Evolutionary conservation across 1,140 invertebrate genomes (phyloP).

Genomic region (Temnothorax nylanderi): DNA sequence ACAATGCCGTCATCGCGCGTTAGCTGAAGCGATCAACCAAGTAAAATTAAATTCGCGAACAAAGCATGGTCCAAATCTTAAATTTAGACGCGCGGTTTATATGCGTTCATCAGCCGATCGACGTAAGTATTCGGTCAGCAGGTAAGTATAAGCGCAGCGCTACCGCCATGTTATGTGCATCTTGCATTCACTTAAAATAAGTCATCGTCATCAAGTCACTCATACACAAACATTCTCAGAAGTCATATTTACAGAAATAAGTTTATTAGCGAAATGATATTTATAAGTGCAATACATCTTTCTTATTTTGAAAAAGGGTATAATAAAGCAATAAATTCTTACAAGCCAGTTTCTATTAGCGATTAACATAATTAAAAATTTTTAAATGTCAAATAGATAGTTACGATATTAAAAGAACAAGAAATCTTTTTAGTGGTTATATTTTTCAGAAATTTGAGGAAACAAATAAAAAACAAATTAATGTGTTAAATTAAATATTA

Average conservation of each 20-base stretch:
- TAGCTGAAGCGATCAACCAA: not conserved
- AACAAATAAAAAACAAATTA: not conserved
- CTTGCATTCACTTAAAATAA: not conserved
- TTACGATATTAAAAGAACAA: not conserved
- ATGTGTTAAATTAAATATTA: not conserved
- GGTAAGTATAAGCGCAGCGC: not conserved
- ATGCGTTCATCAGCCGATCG: conserved; percentile 10
- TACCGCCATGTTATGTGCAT: not conserved
- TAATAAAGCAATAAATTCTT: not conserved
- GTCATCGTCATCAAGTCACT: not conserved
- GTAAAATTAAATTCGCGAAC: conserved; percentile 47
- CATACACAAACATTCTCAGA: not conserved
- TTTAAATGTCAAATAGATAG: not conserved
- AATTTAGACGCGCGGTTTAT: conserved; percentile 37
- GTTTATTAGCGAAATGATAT: not conserved
- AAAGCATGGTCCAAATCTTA: conserved; percentile 36
- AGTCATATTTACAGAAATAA: not conserved
- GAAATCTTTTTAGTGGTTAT: not conserved
- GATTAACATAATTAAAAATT: not conserved
- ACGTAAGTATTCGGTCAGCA: not conserved
- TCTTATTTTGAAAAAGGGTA: not conserved
- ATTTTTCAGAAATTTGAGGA: not conserved
- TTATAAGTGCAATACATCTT: not conserved
- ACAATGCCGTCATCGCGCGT: not conserved
- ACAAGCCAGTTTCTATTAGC: not conserved